Base-by-base conservation (phyloP, 2,113 vertebrate genomes). In the Pithys albifrons region DNA sequence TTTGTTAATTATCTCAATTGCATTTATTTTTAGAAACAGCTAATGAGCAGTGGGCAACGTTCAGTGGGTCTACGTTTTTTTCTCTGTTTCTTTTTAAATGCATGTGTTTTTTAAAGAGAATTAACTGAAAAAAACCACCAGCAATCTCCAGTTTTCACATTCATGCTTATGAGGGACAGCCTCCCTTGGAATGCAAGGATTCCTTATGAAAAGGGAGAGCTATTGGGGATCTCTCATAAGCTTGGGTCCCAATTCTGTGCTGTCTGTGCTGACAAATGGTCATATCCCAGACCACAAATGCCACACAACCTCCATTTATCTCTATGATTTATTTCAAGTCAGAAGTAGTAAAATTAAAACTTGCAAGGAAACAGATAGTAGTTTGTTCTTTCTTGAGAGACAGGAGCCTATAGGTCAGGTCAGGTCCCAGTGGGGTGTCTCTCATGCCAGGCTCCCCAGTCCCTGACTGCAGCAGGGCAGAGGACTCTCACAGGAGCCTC, bases 21-120 rank as follows among this genome's bases (percentile, higher is more conserved):
- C 25, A 35, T 29, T 85, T 77, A 66, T 80, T 74, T 88, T 94
- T 77, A 92, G 85, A 90, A 93, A 74, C 12, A 86, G 51, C 8
- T 89, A 70, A 95, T 71, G 25, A 89, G 61, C 19, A 55, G 25
- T 27, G 18, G 15, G 16, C 27, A 23, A 91, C 27, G 24, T 69
- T 88, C 57, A 78, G 43, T 25, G 9, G 31, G 7, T 37, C 22
- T n/a, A 19, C 4, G 3, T 2, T 22, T 10, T 10, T 62, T 4
- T 33, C 20, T 14, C 33, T 62, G 3, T 43, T 94, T 82, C 23
- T 6, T 41, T 71, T 85, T 54, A n/a, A 81, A 62, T 31, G 6
- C 7, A 72, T n/a, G 14, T 70, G 9, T 10, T 88, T 57, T 88
- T 43, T 54, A 14, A 43, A 88, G 61, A 85, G 5, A 89, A 49